Base-by-base conservation (phyloP, 2,797 vertebrate genomes). In the Halcyon badia region DNA sequence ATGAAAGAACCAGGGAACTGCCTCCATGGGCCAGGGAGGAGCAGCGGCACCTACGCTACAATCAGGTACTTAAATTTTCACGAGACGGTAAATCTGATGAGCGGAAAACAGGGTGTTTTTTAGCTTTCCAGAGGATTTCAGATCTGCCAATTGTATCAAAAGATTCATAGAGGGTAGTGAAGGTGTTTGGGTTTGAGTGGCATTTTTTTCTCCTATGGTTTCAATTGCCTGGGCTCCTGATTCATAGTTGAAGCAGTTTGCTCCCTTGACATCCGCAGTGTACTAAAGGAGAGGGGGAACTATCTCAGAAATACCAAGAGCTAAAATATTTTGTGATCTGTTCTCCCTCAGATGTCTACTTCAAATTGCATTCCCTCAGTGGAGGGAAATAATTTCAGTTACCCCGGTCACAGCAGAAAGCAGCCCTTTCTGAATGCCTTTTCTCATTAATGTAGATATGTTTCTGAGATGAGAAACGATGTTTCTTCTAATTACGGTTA, bases 401-500 rank as follows among this genome's bases (percentile, higher is more conserved):
- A 91, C 89, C 83, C 44, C 95, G 97, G 94, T 97, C 95, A 58
- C 57, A 89, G 85, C 49, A 94, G 96, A 96, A 96, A 97, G 87
- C 94, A 89, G 91, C 81, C 79, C 48, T 96, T 69, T 97, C 81
- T 94, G 79, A 97, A 91, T 96, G 95, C 95, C 93, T 89, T 95
- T 97, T 94, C 97, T 96, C 96, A 98, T 98, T 98, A 98, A 97
- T 97, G 97, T 97, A 97, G 97, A 97, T 98, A 94, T 85, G 95
- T 97, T 98, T 97, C 97, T 95, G 93, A 97, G 97, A 98, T 98
- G 97, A 98, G 96, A 97, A 97, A 94, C 31, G 95, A 98, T 98
- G 98, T 98, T 98, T 97, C 98, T 98, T 98, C 97, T 98, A 99
- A 99, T 99, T 99, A 98, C 88, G 54, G 97, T 97, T 98, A 97